A percentile compares a stretch with the other conserved stretches of the same genome.
Evolutionary conservation across 2,113 vertebrate species (phyloP).

Genomic region (Leucosticte australis): DNA sequence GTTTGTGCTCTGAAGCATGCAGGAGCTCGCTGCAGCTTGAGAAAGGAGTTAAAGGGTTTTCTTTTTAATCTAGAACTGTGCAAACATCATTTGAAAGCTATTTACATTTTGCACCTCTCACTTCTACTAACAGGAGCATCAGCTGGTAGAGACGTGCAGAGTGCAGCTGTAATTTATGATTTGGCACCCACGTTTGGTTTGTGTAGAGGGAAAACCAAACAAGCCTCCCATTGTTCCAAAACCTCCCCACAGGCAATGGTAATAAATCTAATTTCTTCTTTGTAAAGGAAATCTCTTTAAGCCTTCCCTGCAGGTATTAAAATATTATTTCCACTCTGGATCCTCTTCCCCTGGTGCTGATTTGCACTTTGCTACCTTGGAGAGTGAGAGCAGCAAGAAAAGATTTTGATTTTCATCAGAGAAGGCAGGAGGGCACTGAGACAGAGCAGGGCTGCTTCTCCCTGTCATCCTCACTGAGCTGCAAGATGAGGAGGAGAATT

Average conservation of each 20-base stretch:
- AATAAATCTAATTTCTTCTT: slow-evolving; percentile 44
- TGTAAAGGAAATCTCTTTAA: slow-evolving; percentile 1
- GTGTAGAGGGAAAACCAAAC: slow-evolving; percentile 18
- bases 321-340: slow-evolving; percentile 51
- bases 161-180: neutral
- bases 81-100: slow-evolving; percentile 31
- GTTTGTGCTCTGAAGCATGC: slow-evolving; percentile 19
- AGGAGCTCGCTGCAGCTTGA: neutral
- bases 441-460: neutral
- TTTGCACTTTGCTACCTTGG: neutral
- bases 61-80: neutral
- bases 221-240: slow-evolving; percentile 5
- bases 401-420: neutral
- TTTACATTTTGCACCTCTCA: slow-evolving; percentile 34
- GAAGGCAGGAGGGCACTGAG: neutral
- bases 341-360: neutral
- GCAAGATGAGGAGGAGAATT: neutral
- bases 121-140: slow-evolving; percentile 6
- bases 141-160: neutral
- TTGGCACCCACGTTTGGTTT: slow-evolving; percentile 46
- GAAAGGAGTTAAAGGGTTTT: neutral
- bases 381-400: neutral
- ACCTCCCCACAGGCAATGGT: slow-evolving; percentile 8
- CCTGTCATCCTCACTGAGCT: neutral
- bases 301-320: slow-evolving; percentile 32